Evolutionary conservation across 2,113 vertebrate species (phyloP).

Genomic region (Scatophagus argus): DNA sequence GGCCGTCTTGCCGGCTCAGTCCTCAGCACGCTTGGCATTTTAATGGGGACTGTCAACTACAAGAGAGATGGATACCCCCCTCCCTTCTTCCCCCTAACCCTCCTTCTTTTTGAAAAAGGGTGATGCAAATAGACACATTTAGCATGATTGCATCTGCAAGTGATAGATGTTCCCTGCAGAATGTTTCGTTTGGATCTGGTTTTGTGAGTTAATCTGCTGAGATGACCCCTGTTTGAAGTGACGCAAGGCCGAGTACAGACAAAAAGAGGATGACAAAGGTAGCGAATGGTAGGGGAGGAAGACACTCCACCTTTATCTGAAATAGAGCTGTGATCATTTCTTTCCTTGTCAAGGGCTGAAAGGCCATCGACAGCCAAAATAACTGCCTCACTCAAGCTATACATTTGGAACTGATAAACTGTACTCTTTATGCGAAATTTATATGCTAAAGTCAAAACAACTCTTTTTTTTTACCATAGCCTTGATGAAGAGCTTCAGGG

Average conservation of each 20-base stretch:
- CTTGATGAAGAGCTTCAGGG: slow-evolving; percentile 33
- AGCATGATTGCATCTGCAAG: slow-evolving; percentile 70
- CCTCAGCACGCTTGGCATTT: slow-evolving; percentile 68
- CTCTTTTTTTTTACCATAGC: background rate
- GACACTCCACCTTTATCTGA: slow-evolving; percentile 51
- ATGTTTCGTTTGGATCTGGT: slow-evolving; percentile 57
- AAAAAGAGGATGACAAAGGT: slow-evolving; percentile 40
- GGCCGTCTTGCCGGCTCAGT: slow-evolving; percentile 57
- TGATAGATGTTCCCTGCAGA: slow-evolving; percentile 72
- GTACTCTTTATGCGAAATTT: slow-evolving; percentile 26
- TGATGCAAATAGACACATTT: slow-evolving; percentile 79
- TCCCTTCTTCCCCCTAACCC: background rate
- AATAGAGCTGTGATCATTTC: slow-evolving; percentile 40
- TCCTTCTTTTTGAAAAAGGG: slow-evolving; percentile 28
- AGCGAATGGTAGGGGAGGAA: slow-evolving; percentile 36
- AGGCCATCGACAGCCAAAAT: slow-evolving; percentile 30
- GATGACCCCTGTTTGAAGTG: slow-evolving; percentile 69
- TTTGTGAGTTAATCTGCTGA: slow-evolving; percentile 78
- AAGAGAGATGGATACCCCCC: slow-evolving; percentile 71
- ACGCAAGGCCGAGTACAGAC: slow-evolving; percentile 13
- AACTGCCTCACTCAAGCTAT: background rate
- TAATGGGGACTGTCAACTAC: slow-evolving; percentile 82
- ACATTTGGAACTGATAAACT: slow-evolving; percentile 19
- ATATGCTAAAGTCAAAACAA: slow-evolving; percentile 26
- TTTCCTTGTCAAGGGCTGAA: slow-evolving; percentile 46